A percentile compares a stretch with the other conserved stretches of the same genome.
Evolutionary conservation across 2,113 vertebrate genomes (phyloP).

Genomic region (Numenius arquata): DNA sequence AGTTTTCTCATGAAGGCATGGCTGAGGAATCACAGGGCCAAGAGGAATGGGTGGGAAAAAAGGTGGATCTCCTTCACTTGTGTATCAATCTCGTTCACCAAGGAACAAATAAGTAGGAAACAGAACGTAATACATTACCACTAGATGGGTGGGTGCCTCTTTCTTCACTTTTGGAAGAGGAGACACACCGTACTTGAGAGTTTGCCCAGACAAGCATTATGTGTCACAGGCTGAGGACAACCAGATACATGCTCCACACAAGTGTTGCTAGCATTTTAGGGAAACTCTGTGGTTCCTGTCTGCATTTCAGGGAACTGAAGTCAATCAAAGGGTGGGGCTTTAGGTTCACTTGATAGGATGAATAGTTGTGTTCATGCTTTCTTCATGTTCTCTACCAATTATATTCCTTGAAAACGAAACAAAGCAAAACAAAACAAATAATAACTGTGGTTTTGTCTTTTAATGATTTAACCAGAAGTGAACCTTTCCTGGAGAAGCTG

Average conservation of each 20-base stretch:
- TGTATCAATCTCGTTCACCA: neutral
- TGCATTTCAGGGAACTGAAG: neutral
- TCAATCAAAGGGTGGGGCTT: neutral
- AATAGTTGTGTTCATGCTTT: neutral
- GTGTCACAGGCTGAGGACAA: neutral
- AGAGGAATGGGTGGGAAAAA: neutral
- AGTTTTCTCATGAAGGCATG: neutral
- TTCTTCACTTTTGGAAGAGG: neutral
- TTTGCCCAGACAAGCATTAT: neutral
- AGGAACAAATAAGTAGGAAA: neutral
- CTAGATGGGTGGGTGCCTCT: neutral
- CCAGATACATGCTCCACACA: fast-evolving
- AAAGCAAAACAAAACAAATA: neutral
- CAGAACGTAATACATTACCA: neutral
- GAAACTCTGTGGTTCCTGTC: neutral
- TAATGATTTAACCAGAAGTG: neutral
- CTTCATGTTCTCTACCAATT: neutral
- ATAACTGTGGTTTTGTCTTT: neutral
- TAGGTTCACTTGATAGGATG: neutral
- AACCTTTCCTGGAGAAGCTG: neutral
- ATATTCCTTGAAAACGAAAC: neutral
- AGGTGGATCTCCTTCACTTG: neutral
- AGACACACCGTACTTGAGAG: neutral
- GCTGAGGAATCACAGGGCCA: neutral
- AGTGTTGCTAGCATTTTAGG: neutral